phyloP scores from a whole-genome alignment of 2,113 vertebrate species.

The Archilochus colubris region DNA sequence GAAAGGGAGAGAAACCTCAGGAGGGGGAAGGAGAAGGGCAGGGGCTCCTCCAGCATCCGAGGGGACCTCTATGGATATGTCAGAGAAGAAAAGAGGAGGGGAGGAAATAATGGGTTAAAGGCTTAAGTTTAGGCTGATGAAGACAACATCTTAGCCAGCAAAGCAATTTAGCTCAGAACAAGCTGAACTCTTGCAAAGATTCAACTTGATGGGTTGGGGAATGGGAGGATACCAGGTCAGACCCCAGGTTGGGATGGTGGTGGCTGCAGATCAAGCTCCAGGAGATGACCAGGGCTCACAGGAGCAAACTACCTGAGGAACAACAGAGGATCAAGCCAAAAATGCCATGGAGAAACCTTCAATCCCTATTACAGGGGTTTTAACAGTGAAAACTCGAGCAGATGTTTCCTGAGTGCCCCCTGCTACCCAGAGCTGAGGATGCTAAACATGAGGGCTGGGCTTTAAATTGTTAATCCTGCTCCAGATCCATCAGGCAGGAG shows the following conservation, averaged over 20 bases:
- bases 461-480: constrained; percentile 54
- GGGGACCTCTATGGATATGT: background rate
- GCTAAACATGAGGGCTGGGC: background rate
- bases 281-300: background rate
- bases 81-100: background rate
- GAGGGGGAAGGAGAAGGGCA: background rate
- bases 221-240: background rate
- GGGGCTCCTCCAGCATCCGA: background rate
- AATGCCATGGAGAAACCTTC: background rate
- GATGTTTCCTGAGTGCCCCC: background rate
- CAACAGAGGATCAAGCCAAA: background rate
- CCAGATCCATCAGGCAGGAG: background rate
- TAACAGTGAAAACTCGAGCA: background rate
- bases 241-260: accelerated
- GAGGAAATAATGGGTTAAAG: constrained; percentile 24
- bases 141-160: background rate
- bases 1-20: background rate
- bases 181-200: background rate
- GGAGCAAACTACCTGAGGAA: background rate
- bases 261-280: background rate
- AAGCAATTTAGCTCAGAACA: background rate
- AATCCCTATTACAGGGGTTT: background rate
- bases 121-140: constrained; percentile 21
- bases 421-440: background rate
- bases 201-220: background rate